phyloP scores from a whole-genome alignment of 2,888 invertebrate genomes.

The Rotaria magnacalcarata region DNA sequence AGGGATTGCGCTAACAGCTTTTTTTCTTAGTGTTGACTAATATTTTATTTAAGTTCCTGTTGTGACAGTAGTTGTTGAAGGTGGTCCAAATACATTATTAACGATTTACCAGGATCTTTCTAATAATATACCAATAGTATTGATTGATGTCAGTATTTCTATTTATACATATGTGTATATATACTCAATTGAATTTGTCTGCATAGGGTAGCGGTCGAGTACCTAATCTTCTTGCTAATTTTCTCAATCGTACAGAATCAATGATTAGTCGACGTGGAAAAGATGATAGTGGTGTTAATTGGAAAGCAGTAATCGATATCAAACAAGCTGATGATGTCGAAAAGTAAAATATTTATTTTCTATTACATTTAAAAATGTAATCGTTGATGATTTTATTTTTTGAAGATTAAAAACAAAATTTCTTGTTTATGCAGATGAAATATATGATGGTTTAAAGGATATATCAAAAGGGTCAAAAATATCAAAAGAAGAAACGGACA shows the following conservation, averaged over 20 bases:
- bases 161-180: not conserved
- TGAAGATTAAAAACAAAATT: not conserved
- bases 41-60: not conserved
- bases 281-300: not conserved
- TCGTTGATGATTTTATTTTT: not conserved
- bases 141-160: not conserved
- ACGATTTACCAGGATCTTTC: not conserved
- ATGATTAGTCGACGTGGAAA: not conserved
- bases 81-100: constrained; percentile 1
- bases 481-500: not conserved
- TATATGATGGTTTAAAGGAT: not conserved
- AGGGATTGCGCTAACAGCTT: too few species aligned
- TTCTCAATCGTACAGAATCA: not conserved
- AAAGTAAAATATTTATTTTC: not conserved
- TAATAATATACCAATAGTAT: not conserved
- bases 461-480: not conserved
- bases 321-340: not conserved
- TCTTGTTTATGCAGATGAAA: not conserved
- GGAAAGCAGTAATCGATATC: not conserved
- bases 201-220: not conserved
- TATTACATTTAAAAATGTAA: not conserved
- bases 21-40: not conserved
- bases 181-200: not conserved
- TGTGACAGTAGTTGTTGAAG: not conserved
- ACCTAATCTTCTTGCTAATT: not conserved